Evolutionary conservation across 2,888 invertebrate species (phyloP).

Genomic region (Xylota sylvarum): DNA sequence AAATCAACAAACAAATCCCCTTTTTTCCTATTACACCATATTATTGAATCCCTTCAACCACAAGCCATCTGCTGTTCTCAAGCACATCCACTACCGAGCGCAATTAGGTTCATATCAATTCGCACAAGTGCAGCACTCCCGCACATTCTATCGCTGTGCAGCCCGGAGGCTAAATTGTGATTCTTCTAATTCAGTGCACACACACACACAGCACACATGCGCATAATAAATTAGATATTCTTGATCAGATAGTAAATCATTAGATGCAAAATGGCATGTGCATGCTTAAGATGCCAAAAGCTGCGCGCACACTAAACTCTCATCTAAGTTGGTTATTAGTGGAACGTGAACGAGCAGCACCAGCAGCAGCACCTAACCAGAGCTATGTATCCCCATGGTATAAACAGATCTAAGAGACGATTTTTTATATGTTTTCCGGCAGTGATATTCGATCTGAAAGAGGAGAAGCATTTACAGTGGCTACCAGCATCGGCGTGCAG

Average conservation of each 20-base stretch:
- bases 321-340: conserved; percentile 72
- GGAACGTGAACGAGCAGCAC: conserved; percentile 62
- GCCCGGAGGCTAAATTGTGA: conserved; percentile 17
- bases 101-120: conserved; percentile 18
- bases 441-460: conserved; percentile 75
- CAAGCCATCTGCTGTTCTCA: neutral
- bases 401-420: conserved; percentile 70
- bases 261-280: conserved; percentile 77
- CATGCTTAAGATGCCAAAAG: conserved; percentile 73
- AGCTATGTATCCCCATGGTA: conserved; percentile 30
- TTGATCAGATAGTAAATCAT: conserved; percentile 77
- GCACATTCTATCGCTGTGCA: conserved; percentile 42
- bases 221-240: conserved; percentile 76
- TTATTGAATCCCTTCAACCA: neutral
- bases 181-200: conserved; percentile 38
- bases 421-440: conserved; percentile 76
- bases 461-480: conserved; percentile 53
- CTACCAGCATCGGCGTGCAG: conserved; percentile 47
- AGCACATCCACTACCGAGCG: conserved; percentile 1
- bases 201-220: conserved; percentile 54
- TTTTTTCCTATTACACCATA: too few relatives aligned
- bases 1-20: too few relatives aligned
- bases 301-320: conserved; percentile 70
- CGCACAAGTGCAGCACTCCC: conserved; percentile 41
- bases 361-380: conserved; percentile 18